phyloP scores from a whole-genome alignment of 2,113 vertebrate genomes.

The Laterallus jamaicensis region DNA sequence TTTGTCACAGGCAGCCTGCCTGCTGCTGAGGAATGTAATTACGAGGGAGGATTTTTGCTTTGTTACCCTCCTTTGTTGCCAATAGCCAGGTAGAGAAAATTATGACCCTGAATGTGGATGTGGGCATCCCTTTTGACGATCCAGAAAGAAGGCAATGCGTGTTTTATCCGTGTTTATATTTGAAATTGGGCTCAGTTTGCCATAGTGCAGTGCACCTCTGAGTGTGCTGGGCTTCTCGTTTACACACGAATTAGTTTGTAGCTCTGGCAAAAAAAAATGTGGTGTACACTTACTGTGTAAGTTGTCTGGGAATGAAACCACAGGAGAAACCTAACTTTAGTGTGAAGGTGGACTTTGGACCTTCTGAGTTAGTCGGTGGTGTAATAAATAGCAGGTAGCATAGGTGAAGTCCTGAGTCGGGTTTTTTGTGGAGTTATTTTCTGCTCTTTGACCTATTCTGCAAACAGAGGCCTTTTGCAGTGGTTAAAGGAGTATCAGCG shows the following conservation, averaged over 20 bases:
- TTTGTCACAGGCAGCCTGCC: neutral
- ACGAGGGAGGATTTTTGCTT: neutral
- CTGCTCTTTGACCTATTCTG: slow-evolving; percentile 20
- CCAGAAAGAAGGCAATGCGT: neutral
- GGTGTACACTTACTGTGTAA: accelerated
- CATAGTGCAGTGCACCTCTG: neutral
- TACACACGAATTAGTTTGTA: neutral
- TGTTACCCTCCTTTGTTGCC: neutral
- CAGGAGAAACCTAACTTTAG: neutral
- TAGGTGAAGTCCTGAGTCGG: neutral
- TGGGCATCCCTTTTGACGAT: neutral
- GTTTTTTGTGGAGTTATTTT: neutral
- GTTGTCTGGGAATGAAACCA: neutral
- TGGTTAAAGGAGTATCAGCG: neutral
- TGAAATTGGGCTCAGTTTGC: neutral
- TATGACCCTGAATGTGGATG: neutral
- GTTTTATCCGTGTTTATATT: neutral
- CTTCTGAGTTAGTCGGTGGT: accelerated
- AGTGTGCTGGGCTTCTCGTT: accelerated
- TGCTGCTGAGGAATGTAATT: neutral
- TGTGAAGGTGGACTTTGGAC: neutral
- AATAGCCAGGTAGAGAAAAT: neutral
- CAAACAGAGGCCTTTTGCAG: neutral
- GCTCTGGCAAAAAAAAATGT: neutral
- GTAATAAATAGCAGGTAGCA: neutral